A percentile compares a stretch with the other conserved stretches of the same genome.
These are phyloP conservation scores for Pemphigus obesinymphae DNA, from an alignment of 1,140 invertebrate genomes.

Conservation along the genomic window DNA sequence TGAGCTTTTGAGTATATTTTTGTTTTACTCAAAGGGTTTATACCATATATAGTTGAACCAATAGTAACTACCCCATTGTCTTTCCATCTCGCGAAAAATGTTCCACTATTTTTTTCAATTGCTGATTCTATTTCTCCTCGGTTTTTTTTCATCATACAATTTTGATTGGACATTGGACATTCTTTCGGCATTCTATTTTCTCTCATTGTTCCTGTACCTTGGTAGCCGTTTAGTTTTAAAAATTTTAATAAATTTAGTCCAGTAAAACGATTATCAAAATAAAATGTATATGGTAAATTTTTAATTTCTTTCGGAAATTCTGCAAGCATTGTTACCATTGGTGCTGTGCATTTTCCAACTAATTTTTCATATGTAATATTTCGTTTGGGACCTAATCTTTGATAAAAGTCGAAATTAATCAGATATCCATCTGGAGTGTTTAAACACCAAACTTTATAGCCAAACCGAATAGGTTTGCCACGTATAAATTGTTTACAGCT, in stretches of 20 bases:
- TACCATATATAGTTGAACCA: background rate
- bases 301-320: too few relatives aligned
- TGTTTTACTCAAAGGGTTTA: too few relatives aligned
- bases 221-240: too few relatives aligned
- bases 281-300: constrained; percentile 3
- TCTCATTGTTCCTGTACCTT: constrained; percentile 13
- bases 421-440: constrained; percentile 35
- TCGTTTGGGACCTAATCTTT: background rate
- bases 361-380: background rate
- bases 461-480: too few relatives aligned
- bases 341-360: too few relatives aligned
- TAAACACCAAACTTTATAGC: constrained; percentile 52
- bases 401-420: constrained; percentile 29
- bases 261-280: too few relatives aligned
- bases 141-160: background rate
- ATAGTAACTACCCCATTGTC: constrained; percentile 15
- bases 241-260: too few relatives aligned
- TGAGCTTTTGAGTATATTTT: background rate
- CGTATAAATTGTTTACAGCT: too few relatives aligned
- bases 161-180: background rate
- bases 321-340: too few relatives aligned
- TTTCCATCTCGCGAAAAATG: background rate
- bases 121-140: too few relatives aligned
- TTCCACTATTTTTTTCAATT: background rate
- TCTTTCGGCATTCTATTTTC: background rate